Evolutionary conservation across 92 coral and sea anemone genomes (phyloP), one percentile per base, ranked within the genome.

Genomic region (Heteractis magnifica): DNA sequence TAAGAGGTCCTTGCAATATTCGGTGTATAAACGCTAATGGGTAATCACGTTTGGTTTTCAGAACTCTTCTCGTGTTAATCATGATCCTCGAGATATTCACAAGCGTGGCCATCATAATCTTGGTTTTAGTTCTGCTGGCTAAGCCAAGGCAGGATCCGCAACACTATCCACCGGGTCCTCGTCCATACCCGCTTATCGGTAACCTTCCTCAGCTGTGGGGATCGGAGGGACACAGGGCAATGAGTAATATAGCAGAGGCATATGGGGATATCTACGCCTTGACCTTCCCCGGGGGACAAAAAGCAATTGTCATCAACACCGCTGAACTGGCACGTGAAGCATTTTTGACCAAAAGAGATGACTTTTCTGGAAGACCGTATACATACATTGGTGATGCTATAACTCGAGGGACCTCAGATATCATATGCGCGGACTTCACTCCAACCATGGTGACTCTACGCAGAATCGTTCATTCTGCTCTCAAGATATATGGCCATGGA

Each of bases 391-490:
- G 91, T 21, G 86, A 82, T 56, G 58, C 73, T 51, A 18, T 89
- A 34, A 89, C 95, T 15, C 90, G 95, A 1, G 91, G 91, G 3
- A 58, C 85, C 71, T 78, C 82, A 15, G 86, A 89, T 60, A 92
- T 92, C 53, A 84, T 92, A 65, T 92, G 92, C 81, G 93, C 88
- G 0, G 95, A 92, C 91, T 80, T 87, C 77, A 90, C 93, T 18
- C 94, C 83, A 13, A 71, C 86, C 20, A 90, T 92, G 95, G 56
- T 92, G 60, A 55, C 62, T 41, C 87, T 77, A 72, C 89, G 95
- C 53, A 92, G 90, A 82, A 90, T 90, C 18, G 93, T 90, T 0
- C 95, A 92, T 85, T 87, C 90, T 21, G 95, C 95, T n/a, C 84
- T 92, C 77, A 90, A 90, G 86, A 85, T 90, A 90, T 92, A 92